Percentiles rank a stretch among this genome's conserved stretches.
Evolutionary conservation across 2,797 vertebrate genomes (phyloP).

Genomic region (Balearica regulorum): DNA sequence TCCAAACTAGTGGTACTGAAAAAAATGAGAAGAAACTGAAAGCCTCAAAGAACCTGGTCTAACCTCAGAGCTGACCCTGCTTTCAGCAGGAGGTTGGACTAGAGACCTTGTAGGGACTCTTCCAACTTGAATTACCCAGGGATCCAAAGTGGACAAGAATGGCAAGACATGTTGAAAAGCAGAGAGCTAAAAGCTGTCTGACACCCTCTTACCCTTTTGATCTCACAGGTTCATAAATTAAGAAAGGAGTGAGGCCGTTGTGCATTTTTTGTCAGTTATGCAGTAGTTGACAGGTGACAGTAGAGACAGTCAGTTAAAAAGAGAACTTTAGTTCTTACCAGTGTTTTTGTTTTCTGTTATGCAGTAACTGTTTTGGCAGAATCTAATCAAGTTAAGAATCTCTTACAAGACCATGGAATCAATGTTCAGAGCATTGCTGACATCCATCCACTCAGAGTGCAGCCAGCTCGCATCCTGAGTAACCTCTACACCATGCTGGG

Average conservation of each 20-base stretch:
- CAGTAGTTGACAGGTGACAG: background rate
- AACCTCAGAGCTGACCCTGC: background rate
- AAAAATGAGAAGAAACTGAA: background rate
- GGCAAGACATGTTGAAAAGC: background rate
- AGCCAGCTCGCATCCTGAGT: constrained; percentile 94
- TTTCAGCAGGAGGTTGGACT: background rate
- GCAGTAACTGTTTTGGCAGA: constrained; percentile 93
- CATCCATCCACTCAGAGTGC: constrained; percentile 86
- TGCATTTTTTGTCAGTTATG: background rate
- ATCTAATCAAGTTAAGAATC: constrained; percentile 83
- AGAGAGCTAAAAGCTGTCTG: background rate
- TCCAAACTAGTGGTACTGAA: background rate
- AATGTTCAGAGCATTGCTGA: constrained; percentile 85
- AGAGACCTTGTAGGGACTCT: background rate
- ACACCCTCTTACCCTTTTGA: background rate
- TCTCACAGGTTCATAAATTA: background rate
- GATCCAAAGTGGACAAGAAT: background rate
- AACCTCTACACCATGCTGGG: constrained; percentile 94
- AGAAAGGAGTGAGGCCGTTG: background rate
- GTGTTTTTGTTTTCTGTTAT: constrained; percentile 6
- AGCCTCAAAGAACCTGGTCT: background rate
- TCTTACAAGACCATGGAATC: constrained; percentile 83
- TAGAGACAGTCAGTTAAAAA: background rate
- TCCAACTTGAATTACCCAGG: background rate
- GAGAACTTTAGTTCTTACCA: background rate